Conservation (phyloP, 2,888 invertebrate species). For the Drosophila limbata region DNA sequence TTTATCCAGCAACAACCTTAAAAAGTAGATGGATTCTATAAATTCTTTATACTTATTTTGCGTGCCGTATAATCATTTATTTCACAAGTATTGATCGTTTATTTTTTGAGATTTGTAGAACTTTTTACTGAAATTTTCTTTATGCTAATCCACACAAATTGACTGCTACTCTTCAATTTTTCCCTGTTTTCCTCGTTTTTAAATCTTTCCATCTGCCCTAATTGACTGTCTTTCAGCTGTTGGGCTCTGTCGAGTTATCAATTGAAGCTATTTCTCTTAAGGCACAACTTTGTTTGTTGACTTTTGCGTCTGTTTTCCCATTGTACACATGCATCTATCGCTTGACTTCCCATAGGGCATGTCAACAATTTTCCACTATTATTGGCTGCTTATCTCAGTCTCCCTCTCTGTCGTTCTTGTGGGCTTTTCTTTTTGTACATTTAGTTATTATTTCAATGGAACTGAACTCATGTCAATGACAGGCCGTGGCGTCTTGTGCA, state of each 20-base stretch:
- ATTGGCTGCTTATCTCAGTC: conserved; percentile 32
- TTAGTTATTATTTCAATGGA: conserved; percentile 48
- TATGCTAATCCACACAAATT: conserved; percentile 6
- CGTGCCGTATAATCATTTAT: no score
- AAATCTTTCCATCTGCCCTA: conserved; percentile 4
- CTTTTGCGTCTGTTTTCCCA: conserved; percentile 6
- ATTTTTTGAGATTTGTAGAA: no score
- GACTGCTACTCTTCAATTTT: background rate
- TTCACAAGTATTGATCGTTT: no score
- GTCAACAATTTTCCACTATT: conserved; percentile 49
- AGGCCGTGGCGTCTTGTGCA: conserved; percentile 61
- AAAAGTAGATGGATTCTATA: no score
- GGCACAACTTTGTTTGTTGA: conserved; percentile 16
- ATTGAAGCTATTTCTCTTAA: conserved; percentile 9
- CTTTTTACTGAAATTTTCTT: background rate
- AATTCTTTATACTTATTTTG: no score
- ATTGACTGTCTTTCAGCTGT: conserved; percentile 27
- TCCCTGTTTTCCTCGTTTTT: background rate
- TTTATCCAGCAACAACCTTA: no score
- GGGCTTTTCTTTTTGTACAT: conserved; percentile 29
- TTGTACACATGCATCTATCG: conserved; percentile 5
- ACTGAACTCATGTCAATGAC: conserved; percentile 61
- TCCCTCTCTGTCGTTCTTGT: conserved; percentile 5
- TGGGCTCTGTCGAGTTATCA: conserved; percentile 5
- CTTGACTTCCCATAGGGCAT: conserved; percentile 37